These are phyloP conservation scores for Drosophila yooni DNA, from an alignment of 2,888 invertebrate genomes.

Conservation along the genomic window DNA sequence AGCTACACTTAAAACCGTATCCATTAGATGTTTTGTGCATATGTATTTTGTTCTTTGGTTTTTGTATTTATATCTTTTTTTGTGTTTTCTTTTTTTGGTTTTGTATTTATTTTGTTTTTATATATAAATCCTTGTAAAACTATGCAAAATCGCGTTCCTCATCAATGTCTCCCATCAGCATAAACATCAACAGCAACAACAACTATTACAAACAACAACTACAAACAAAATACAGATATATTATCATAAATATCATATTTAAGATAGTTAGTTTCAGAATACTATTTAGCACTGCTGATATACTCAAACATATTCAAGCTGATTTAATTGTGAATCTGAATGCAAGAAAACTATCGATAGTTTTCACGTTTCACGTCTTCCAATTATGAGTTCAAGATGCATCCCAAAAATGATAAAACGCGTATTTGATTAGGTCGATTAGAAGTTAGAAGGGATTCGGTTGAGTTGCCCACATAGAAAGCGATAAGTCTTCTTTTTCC, in stretches of 20 bases:
- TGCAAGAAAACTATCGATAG: not conserved
- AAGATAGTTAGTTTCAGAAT: not conserved
- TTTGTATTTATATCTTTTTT: constrained; percentile 4
- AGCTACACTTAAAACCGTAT: constrained; percentile 75
- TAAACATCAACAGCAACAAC: constrained; percentile 7
- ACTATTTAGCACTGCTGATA: not conserved
- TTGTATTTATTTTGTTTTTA: constrained; percentile 19
- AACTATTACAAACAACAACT: not conserved
- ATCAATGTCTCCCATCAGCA: constrained; percentile 9
- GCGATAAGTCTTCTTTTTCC: not conserved
- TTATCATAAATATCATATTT: not conserved
- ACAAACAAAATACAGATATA: not conserved
- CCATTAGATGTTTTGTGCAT: constrained; percentile 72
- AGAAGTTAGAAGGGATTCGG: not conserved
- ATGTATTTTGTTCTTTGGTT: constrained; percentile 60
- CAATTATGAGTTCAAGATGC: not conserved
- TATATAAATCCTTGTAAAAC: constrained; percentile 43
- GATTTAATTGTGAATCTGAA: not conserved
- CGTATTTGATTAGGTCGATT: not conserved
- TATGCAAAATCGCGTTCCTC: constrained; percentile 15
- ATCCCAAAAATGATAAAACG: not conserved
- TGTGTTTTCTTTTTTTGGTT: constrained; percentile 2
- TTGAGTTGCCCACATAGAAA: not conserved
- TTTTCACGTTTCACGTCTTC: not conserved
- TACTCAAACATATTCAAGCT: not conserved